Conservation (phyloP, 2,113 vertebrate species). For the Cryptomyrus ogoouensis region DNA sequence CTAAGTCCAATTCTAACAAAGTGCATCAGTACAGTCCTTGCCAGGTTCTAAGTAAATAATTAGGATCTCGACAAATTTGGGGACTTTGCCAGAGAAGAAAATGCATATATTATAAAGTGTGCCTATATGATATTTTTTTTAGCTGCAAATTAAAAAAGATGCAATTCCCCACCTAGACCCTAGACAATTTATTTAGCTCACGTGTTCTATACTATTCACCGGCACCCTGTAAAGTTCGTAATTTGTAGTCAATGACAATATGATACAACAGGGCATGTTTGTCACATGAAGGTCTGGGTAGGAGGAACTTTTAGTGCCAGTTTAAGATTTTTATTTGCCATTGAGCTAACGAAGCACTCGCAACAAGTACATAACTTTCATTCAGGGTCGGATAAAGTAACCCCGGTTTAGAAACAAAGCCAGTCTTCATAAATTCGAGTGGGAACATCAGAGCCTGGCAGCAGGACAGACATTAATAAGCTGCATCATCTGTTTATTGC, state of each 20-base stretch:
- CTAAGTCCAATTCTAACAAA: slow-evolving; percentile 24
- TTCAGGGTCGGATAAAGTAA: background rate
- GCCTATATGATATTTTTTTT: background rate
- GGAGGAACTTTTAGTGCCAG: background rate
- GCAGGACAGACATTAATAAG: background rate
- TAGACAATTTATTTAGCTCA: background rate
- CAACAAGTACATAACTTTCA: background rate
- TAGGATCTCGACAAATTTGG: slow-evolving; percentile 8
- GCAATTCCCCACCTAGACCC: background rate
- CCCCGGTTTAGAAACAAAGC: background rate
- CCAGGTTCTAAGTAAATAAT: slow-evolving; percentile 22
- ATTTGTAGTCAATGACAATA: background rate
- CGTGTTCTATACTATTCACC: background rate
- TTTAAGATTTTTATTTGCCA: background rate
- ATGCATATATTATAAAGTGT: background rate
- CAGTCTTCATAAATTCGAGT: background rate
- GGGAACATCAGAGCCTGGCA: background rate
- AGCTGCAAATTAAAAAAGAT: background rate
- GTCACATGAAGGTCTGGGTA: background rate
- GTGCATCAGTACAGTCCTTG: slow-evolving; percentile 11
- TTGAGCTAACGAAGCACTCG: background rate
- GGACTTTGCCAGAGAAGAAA: background rate
- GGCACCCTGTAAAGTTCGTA: background rate
- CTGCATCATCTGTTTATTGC: background rate
- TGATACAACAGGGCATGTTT: background rate